Conservation (phyloP, 2,113 vertebrate species). For the Sminthopsis crassicaudata region DNA sequence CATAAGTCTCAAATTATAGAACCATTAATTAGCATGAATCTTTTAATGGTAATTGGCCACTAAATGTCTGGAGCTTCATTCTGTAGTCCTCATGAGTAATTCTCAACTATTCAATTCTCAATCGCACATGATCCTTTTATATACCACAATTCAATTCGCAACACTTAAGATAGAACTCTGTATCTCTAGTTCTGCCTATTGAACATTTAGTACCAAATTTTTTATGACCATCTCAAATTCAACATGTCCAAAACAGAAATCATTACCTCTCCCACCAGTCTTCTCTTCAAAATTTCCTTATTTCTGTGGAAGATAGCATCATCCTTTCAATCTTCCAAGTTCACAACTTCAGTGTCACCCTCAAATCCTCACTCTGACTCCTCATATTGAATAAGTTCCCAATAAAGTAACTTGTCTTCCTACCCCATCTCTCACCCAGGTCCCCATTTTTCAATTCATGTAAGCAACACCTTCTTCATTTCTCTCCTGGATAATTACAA, state of each 20-base stretch:
- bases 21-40: not conserved
- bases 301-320: not conserved
- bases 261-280: not conserved
- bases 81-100: not conserved
- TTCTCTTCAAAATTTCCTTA: not conserved
- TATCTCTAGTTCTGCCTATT: not conserved
- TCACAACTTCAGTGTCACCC: not conserved
- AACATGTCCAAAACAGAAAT: not conserved
- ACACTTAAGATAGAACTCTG: not conserved
- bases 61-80: not conserved
- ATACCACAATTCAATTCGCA: not conserved
- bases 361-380: not conserved
- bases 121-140: not conserved
- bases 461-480: not conserved
- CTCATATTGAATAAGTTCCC: not conserved
- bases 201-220: not conserved
- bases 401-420: not conserved
- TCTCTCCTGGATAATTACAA: not conserved
- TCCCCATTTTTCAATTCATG: not conserved
- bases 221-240: not conserved
- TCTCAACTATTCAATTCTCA: not conserved
- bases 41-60: slow-evolving; percentile 5
- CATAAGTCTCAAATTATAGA: slow-evolving; percentile 20
- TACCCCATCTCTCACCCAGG: not conserved
- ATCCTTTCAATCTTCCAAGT: not conserved